Evolutionary conservation across 2,797 vertebrate species (phyloP).

Genomic region (Amblyopsis hoosieri): DNA sequence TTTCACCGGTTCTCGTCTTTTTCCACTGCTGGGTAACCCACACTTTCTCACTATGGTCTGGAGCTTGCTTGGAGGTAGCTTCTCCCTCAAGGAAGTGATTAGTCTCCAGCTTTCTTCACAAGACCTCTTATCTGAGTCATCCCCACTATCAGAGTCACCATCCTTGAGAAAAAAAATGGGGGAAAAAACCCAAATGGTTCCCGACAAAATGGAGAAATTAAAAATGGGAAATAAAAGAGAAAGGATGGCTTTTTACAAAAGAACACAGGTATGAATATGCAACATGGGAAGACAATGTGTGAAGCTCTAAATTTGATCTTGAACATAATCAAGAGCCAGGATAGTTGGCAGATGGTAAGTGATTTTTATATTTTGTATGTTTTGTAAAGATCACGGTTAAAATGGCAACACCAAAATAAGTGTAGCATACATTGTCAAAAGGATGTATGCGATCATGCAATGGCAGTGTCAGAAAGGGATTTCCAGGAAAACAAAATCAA

Average conservation of each 20-base stretch:
- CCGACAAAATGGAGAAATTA: constrained; percentile 85
- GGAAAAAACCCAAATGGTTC: constrained; percentile 86
- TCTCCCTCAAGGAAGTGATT: constrained; percentile 99
- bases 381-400: constrained; percentile 14
- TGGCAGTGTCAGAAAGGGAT: constrained; percentile 28
- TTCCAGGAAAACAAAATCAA: constrained; percentile 23
- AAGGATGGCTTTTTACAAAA: constrained; percentile 72
- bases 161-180: constrained; percentile 98
- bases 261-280: constrained; percentile 79
- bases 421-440: constrained; percentile 66
- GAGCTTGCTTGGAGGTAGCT: constrained; percentile 98
- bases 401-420: constrained; percentile 16
- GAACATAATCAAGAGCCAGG: constrained; percentile 12
- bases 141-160: constrained; percentile 99
- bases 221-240: constrained; percentile 86
- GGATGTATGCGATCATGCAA: constrained; percentile 75
- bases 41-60: constrained; percentile 99
- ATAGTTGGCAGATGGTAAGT: constrained; percentile 10
- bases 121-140: constrained; percentile 99
- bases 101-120: constrained; percentile 99
- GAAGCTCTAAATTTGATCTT: constrained; percentile 19
- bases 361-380: constrained; percentile 14
- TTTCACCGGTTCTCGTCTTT: constrained; percentile 94
- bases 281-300: constrained; percentile 73
- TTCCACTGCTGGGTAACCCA: constrained; percentile 98